Evolutionary conservation across 2,888 invertebrate genomes (phyloP), one percentile per base, ranked within the genome.

Genomic region (Drosophila colorata): DNA sequence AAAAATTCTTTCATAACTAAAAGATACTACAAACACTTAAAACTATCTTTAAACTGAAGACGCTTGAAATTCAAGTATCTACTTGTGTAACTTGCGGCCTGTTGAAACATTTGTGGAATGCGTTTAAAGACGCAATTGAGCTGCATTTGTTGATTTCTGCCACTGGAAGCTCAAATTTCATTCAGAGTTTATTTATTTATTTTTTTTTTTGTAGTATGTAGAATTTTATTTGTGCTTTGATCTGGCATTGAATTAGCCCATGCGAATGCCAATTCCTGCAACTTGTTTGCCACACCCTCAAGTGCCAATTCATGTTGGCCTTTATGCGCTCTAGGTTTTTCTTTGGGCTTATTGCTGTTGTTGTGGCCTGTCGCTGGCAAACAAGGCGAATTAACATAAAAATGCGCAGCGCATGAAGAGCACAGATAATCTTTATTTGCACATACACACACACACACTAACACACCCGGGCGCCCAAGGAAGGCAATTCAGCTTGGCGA

Each of bases 381-480:
- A 65, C 55, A 65, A 46, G 64, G 60, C 51, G 68, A 85, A 82
- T 87, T 87, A 87, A 86, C 82, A 82, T 82, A 86, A 87, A 78
- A 86, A 86, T 87, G 88, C 88, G 66, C 73, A 60, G 59, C 80
- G 35, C 60, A 56, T 49, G 59, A 20, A 9, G 18, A 6, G 18
- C 7, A 73, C 78, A 85, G 89, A 89, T 87, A 78, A 86, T 89
- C 88, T 86, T 80, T 89, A 87, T 85, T 80, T 70, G 68, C 64
- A 51, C 65, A 47, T 51, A 46, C 55, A 31, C 65, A 47, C 56
- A 47, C 28, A 31, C 3, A 11, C 31, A 11, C 31, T 11, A 11
- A 31, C 9, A 31, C 11, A 31, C 11, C 9, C 31, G 3, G 31
- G 31, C 11, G 11, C 31, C 1, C 31, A 47, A 57, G 43, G 49